These are phyloP conservation scores for Caenorhabditis imperialis DNA, from an alignment of 2,888 invertebrate genomes.

Conservation along the genomic window DNA sequence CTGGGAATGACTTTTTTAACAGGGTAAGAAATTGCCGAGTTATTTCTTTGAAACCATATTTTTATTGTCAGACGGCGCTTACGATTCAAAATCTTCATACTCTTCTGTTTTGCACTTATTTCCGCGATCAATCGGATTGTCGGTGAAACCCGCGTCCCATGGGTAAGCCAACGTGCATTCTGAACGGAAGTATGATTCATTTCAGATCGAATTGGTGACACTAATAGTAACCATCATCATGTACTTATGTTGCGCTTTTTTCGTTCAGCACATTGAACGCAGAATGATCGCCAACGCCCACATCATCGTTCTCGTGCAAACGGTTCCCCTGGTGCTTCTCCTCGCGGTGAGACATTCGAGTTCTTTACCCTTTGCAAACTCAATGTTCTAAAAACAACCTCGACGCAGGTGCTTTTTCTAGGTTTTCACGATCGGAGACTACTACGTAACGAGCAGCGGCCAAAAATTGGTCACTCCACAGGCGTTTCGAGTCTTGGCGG, in stretches of 20 bases:
- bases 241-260: slow-evolving; percentile 2
- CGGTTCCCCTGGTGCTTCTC: slow-evolving; percentile 21
- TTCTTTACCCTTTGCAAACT: too few species aligned
- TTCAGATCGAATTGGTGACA: slow-evolving; percentile 27
- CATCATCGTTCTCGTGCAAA: slow-evolving; percentile 34
- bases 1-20: slow-evolving; percentile 21
- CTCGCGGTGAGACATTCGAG: slow-evolving; percentile 16
- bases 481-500: slow-evolving; percentile 8
- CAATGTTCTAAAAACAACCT: too few species aligned
- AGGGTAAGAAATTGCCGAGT: slow-evolving; percentile 14
- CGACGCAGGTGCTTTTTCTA: background rate
- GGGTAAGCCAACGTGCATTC: background rate
- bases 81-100: slow-evolving; percentile 1
- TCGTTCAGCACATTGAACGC: slow-evolving; percentile 31
- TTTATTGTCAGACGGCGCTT: slow-evolving; percentile 27
- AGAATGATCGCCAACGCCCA: slow-evolving; percentile 4
- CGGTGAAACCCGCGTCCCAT: slow-evolving; percentile 2
- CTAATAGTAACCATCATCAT: slow-evolving; percentile 4
- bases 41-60: background rate
- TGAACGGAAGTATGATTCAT: background rate
- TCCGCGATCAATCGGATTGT: slow-evolving; percentile 19
- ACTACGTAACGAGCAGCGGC: slow-evolving; percentile 5
- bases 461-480: background rate
- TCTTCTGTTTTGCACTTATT: slow-evolving; percentile 16
- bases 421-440: slow-evolving; percentile 7